phyloP scores from a whole-genome alignment of 53 echinoderm and acorn worm genomes.

The Hippasteria phrygiana region DNA sequence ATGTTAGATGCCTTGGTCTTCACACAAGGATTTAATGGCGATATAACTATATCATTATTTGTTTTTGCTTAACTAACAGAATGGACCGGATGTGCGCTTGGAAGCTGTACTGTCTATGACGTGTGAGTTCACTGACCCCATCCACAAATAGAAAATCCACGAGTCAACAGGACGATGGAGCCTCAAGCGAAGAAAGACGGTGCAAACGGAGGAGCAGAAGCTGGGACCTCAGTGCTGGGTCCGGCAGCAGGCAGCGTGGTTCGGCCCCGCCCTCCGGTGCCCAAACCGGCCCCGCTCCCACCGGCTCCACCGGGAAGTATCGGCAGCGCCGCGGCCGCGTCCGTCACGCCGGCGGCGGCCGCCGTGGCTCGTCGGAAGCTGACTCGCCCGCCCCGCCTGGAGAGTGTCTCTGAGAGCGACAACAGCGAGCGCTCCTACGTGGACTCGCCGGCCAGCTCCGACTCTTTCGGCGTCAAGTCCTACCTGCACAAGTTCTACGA shows the following conservation, averaged over 20 bases:
- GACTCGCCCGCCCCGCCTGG: conserved; percentile 90
- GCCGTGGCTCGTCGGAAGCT: conserved; percentile 71
- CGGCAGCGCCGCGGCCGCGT: not conserved
- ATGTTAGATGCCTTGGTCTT: too few relatives aligned
- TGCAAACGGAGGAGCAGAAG: conserved; percentile 11
- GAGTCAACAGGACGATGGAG: conserved; percentile 15
- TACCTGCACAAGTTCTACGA: conserved; percentile 99
- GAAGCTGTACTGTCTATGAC: not conserved
- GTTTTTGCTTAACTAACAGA: conserved; percentile 5
- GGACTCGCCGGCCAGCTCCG: conserved; percentile 77
- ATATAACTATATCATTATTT: not conserved
- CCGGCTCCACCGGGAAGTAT: conserved; percentile 13
- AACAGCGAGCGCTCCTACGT: conserved; percentile 77
- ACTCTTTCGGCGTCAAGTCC: conserved; percentile 92
- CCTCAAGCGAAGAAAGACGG: not conserved
- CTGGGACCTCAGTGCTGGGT: not conserved
- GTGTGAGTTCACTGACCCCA: not conserved
- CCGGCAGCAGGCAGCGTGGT: conserved; percentile 33
- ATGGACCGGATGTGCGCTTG: not conserved
- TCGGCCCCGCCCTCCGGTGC: conserved; percentile 56
- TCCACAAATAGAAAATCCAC: not conserved
- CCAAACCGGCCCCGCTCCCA: conserved; percentile 39
- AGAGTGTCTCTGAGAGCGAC: conserved; percentile 97
- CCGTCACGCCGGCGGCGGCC: conserved; percentile 44
- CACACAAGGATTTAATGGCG: too few relatives aligned